Evolutionary conservation across 2,797 vertebrate species (phyloP), one percentile per base, ranked within the genome.

Genomic region (Botia kubotai): DNA sequence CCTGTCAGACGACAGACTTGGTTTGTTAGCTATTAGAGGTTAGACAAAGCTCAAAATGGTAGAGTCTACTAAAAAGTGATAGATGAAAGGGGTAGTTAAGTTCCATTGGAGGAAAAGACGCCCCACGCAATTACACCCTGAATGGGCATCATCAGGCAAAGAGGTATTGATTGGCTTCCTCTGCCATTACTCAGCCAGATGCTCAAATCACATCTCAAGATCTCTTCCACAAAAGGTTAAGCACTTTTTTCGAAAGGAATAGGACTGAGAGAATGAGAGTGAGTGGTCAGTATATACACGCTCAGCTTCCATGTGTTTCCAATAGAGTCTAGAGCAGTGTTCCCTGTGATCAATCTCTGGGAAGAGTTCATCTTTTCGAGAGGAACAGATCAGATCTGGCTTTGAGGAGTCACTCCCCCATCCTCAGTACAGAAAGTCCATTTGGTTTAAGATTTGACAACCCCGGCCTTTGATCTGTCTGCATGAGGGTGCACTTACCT

Each of bases 61-160:
- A 10, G 52, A 71, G 83, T 85, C 83, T 83, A 67, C 79, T 84
- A 71, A 78, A 82, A 80, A 60, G 71, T 81, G 55, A 80, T 46
- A 85, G 89, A 90, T 91, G 90, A 91, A 90, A 91, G 88, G 87
- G 68, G 77, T 88, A 88, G 88, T 90, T 86, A 86, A 85, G 80
- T 84, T 84, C 87, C 84, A 77, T 67, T 73, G 77, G 81, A 84
- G 89, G 82, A 88, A 90, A 91, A 91, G 87, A 84, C 82, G 83
- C 83, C 85, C 77, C 75, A 68, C 72, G 80, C 80, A 77, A 88
- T 87, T 79, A 79, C 80, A 75, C 43, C 77, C 85, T 88, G 83
- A 89, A 88, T 89, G 82, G 83, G 84, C 82, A 73, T 89, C 88
- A 89, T 90, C 88, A 88, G 66, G 84, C 76, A 80, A 77, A 84